Conservation (phyloP, 2,797 vertebrate genomes). For the Esox lucius region DNA sequence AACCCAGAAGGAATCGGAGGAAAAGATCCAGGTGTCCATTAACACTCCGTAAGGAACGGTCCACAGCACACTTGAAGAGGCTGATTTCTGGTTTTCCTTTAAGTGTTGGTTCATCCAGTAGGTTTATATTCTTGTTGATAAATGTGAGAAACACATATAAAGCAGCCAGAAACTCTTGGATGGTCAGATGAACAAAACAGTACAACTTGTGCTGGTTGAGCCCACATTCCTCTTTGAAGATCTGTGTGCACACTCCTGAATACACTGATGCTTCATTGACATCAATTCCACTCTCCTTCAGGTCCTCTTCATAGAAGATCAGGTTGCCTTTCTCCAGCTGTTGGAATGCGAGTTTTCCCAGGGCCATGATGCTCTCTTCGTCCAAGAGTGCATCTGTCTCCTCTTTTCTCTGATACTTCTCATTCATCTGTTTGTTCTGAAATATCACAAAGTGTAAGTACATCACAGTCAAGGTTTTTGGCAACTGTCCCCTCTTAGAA, state of each 20-base stretch:
- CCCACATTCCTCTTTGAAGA: not conserved
- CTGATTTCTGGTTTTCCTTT: no score
- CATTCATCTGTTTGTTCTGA: not conserved
- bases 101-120: no score
- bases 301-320: no score
- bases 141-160: no score
- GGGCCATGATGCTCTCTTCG: not conserved
- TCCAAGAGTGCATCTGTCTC: not conserved
- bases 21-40: no score
- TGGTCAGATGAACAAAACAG: no score
- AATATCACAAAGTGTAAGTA: conserved; percentile 2
- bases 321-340: not conserved
- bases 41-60: no score
- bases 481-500: not conserved
- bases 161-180: no score
- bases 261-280: not conserved
- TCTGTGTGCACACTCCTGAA: not conserved
- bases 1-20: no score
- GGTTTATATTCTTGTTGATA: no score
- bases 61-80: no score
- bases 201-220: no score
- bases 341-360: not conserved
- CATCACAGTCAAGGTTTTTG: conserved; percentile 10
- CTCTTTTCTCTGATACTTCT: not conserved
- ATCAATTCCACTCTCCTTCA: not conserved